Conservation (phyloP, 2,797 vertebrate species). For the Hapalemur alaotrensis region DNA sequence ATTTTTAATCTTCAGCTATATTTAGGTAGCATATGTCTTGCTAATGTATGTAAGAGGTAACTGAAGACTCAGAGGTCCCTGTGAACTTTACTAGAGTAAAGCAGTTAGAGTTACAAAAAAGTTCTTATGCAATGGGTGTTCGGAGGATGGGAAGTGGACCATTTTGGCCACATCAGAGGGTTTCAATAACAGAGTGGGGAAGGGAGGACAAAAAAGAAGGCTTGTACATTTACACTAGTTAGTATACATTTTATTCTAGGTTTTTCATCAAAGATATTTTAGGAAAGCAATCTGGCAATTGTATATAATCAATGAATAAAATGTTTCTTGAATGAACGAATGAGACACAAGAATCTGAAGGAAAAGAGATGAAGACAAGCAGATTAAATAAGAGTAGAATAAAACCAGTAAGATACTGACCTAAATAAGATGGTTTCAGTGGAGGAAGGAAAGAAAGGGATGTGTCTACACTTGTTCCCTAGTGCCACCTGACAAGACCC, state of each 20-base stretch:
- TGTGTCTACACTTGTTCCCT: background rate
- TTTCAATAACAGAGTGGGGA: background rate
- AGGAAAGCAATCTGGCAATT: background rate
- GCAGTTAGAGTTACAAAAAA: slow-evolving; percentile 8
- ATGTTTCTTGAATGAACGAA: background rate
- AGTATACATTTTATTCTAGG: background rate
- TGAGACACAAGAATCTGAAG: background rate
- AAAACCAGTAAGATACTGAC: background rate
- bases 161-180: background rate
- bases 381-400: background rate
- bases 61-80: background rate
- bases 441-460: background rate
- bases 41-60: background rate
- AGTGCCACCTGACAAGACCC: background rate
- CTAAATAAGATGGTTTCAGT: background rate
- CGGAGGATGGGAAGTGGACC: background rate
- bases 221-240: background rate
- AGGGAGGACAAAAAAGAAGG: background rate
- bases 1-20: background rate
- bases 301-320: background rate
- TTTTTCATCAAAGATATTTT: slow-evolving; percentile 9
- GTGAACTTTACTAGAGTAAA: slow-evolving; percentile 9
- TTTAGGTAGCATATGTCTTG: background rate
- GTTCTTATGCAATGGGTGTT: background rate
- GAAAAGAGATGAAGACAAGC: background rate